Evolutionary conservation across 2,888 invertebrate genomes (phyloP).

Genomic region (Hedya salicella): DNA sequence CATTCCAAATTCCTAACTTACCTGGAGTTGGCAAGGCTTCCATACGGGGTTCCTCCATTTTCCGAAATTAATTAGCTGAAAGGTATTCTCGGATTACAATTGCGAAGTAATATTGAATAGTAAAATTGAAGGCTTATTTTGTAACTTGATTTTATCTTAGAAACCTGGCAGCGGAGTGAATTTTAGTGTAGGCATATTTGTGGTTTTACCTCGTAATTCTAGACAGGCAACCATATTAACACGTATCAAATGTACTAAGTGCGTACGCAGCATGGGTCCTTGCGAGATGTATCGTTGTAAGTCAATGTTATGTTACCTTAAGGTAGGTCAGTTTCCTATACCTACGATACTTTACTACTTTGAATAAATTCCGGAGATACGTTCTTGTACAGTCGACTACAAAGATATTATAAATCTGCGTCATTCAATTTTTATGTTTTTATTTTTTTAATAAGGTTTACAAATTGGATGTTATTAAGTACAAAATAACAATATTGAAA

Average conservation of each 20-base stretch:
- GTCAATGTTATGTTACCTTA: neutral
- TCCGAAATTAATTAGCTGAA: neutral
- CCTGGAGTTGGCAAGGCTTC: constrained; percentile 2
- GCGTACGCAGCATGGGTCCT: constrained; percentile 2
- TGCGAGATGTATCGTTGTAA: constrained; percentile 3
- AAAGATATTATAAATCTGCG: too few relatives aligned
- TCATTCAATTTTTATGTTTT: too few relatives aligned
- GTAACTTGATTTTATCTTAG: neutral
- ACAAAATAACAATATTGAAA: too few relatives aligned
- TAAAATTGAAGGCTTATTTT: neutral
- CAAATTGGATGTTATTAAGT: too few relatives aligned
- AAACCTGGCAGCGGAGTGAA: neutral
- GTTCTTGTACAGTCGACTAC: too few relatives aligned
- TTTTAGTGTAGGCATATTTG: neutral
- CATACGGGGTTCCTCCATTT: neutral
- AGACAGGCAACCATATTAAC: constrained; percentile 9
- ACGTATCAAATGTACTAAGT: constrained; percentile 13
- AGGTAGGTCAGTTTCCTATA: too few relatives aligned
- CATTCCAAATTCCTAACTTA: neutral
- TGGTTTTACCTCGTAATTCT: constrained; percentile 6
- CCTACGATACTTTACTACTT: too few relatives aligned
- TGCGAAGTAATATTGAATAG: neutral
- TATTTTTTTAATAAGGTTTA: too few relatives aligned
- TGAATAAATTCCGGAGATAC: too few relatives aligned
- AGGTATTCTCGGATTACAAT: constrained; percentile 1